These are phyloP conservation scores for Meteorus cinctellus DNA, from an alignment of 2,888 invertebrate species.

Conservation along the genomic window DNA sequence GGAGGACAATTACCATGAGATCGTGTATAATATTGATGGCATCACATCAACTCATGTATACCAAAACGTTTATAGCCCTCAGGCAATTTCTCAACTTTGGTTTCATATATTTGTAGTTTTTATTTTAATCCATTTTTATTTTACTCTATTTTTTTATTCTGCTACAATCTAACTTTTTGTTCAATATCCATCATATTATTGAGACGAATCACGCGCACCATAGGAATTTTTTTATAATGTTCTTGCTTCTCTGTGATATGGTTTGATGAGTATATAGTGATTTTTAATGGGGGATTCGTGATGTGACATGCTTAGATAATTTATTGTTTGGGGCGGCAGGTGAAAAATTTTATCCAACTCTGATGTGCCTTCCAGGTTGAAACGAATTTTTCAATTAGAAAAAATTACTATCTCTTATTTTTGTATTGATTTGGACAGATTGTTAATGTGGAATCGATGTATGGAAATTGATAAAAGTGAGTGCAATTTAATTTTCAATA, in stretches of 20 bases:
- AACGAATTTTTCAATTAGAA: slow-evolving; percentile 47
- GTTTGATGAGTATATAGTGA: background rate
- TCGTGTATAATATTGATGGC: slow-evolving; percentile 1
- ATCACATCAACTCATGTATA: slow-evolving; percentile 18
- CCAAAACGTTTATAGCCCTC: slow-evolving; percentile 26
- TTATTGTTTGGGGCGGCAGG: slow-evolving; percentile 56
- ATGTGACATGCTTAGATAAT: background rate
- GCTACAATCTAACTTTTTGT: background rate
- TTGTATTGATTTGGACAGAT: background rate
- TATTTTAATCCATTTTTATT: background rate
- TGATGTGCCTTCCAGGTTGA: slow-evolving; percentile 63
- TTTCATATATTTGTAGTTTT: slow-evolving; percentile 6
- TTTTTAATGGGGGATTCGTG: background rate
- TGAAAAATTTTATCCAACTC: slow-evolving; percentile 58
- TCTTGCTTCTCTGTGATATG: too few species aligned
- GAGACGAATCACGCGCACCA: background rate
- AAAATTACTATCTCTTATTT: background rate
- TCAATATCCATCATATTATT: slow-evolving; percentile 5
- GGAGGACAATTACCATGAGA: slow-evolving; percentile 19
- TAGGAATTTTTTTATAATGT: background rate
- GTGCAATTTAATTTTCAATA: too few species aligned
- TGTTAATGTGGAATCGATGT: too few species aligned
- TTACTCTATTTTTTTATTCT: background rate
- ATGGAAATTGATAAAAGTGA: too few species aligned
- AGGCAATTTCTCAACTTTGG: background rate